Evolutionary conservation across 2,113 vertebrate species (phyloP).

Genomic region (Dendrocopos noguchii): DNA sequence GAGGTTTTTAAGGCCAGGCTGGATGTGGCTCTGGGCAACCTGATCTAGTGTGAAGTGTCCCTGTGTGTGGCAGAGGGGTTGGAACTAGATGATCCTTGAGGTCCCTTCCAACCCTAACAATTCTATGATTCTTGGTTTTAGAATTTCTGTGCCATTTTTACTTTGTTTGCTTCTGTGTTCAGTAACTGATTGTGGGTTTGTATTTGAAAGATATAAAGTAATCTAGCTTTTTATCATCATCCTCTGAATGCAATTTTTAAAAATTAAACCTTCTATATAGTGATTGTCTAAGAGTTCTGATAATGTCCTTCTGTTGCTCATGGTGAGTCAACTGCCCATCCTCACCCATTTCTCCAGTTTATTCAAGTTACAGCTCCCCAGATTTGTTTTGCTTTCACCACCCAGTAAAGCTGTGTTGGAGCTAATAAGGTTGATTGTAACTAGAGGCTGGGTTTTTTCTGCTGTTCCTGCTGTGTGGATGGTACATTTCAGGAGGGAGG

Average conservation of each 20-base stretch:
- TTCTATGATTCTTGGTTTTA: not conserved
- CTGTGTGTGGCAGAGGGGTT: too few species aligned
- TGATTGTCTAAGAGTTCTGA: not conserved
- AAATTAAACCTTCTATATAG: not conserved
- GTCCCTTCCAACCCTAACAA: too few species aligned
- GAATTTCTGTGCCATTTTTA: not conserved
- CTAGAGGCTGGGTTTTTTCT: too few species aligned
- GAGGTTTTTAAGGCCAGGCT: too few species aligned
- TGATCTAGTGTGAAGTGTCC: too few species aligned
- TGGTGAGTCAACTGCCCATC: not conserved
- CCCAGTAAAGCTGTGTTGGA: not conserved
- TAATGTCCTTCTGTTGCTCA: not conserved
- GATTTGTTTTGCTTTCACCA: not conserved
- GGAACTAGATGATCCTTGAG: too few species aligned
- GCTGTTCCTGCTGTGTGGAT: too few species aligned
- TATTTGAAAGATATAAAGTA: not conserved
- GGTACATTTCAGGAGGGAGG: not conserved
- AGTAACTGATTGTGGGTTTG: not conserved
- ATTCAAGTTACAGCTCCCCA: not conserved
- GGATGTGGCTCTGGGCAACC: too few species aligned
- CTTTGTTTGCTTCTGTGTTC: not conserved
- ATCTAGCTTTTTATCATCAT: not conserved
- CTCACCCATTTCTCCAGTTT: not conserved
- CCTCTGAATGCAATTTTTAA: not conserved
- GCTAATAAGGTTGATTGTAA: not conserved